Percentiles rank a stretch among this genome's conserved stretches.
These are phyloP conservation scores for Ophioninae sp. DNA, from an alignment of 2,888 invertebrate genomes.

Conservation along the genomic window DNA sequence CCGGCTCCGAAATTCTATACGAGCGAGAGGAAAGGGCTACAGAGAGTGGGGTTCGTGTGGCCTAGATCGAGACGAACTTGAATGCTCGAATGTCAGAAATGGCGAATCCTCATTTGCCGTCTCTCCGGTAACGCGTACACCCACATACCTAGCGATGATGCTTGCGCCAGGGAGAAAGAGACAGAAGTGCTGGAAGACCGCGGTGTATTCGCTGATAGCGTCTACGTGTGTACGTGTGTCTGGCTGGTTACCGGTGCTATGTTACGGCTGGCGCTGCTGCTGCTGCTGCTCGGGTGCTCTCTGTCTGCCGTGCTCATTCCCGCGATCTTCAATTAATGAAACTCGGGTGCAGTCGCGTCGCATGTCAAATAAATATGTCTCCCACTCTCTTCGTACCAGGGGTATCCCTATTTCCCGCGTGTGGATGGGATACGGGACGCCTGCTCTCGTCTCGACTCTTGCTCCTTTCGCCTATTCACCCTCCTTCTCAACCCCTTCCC, in stretches of 20 bases:
- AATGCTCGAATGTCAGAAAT: slow-evolving; percentile 79
- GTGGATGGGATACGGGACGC: slow-evolving; percentile 57
- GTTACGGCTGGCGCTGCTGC: slow-evolving; percentile 70
- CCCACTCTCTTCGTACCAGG: slow-evolving; percentile 66
- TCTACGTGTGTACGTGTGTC: slow-evolving; percentile 61
- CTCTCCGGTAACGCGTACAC: slow-evolving; percentile 71
- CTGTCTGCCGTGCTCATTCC: slow-evolving; percentile 79
- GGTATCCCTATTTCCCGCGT: slow-evolving; percentile 61
- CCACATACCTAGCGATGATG: slow-evolving; percentile 49
- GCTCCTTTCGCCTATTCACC: slow-evolving; percentile 62
- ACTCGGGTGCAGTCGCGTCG: slow-evolving; percentile 81
- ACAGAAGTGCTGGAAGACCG: slow-evolving; percentile 60
- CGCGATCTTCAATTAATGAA: slow-evolving; percentile 82
- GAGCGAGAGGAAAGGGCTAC: slow-evolving; percentile 59
- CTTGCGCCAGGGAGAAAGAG: slow-evolving; percentile 63
- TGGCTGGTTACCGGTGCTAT: slow-evolving; percentile 62
- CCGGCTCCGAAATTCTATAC: slow-evolving; percentile 44
- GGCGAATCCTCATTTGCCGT: slow-evolving; percentile 79
- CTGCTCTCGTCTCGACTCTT: slow-evolving; percentile 62
- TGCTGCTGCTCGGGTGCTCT: slow-evolving; percentile 63
- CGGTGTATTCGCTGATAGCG: slow-evolving; percentile 26
- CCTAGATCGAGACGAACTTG: slow-evolving; percentile 79
- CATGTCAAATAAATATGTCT: slow-evolving; percentile 82
- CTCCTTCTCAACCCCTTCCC: slow-evolving; percentile 22
- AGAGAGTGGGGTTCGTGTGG: slow-evolving; percentile 70